Conservation (phyloP, 2,113 vertebrate species). For the Sterrhoptilus dennistouni region DNA sequence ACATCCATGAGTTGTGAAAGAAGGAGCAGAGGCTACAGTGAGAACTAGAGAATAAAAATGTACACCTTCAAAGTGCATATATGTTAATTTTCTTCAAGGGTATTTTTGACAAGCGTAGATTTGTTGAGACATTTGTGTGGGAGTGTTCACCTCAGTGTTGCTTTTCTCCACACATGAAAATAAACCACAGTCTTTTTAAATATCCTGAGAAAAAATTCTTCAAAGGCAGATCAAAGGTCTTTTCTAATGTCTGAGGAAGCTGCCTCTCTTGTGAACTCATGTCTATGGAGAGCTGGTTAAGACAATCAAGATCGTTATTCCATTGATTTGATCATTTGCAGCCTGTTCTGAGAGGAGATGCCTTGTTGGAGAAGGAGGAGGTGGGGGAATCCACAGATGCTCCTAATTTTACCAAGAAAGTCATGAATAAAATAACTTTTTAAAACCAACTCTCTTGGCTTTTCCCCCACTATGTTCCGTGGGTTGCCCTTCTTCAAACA, state of each 20-base stretch:
- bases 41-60: neutral
- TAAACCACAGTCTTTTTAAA: slow-evolving; percentile 57
- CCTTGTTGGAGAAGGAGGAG: neutral
- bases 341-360: neutral
- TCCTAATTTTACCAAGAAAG: neutral
- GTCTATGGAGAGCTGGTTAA: slow-evolving; percentile 13
- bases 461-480: neutral
- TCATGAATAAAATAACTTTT: neutral
- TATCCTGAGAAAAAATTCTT: slow-evolving; percentile 64
- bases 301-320: slow-evolving; percentile 4
- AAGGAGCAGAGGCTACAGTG: neutral
- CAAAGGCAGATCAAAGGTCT: slow-evolving; percentile 66
- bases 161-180: slow-evolving; percentile 38
- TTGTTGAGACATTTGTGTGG: slow-evolving; percentile 46
- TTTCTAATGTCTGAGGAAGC: slow-evolving; percentile 51
- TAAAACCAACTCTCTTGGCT: neutral
- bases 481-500: neutral
- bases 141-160: neutral
- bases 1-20: neutral
- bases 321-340: neutral
- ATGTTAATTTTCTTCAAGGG: slow-evolving; percentile 11
- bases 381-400: neutral
- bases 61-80: neutral
- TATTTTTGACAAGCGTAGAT: neutral
- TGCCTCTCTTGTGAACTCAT: slow-evolving; percentile 55